Evolutionary conservation across 2,113 vertebrate species (phyloP).

Genomic region (Ailurus styani): DNA sequence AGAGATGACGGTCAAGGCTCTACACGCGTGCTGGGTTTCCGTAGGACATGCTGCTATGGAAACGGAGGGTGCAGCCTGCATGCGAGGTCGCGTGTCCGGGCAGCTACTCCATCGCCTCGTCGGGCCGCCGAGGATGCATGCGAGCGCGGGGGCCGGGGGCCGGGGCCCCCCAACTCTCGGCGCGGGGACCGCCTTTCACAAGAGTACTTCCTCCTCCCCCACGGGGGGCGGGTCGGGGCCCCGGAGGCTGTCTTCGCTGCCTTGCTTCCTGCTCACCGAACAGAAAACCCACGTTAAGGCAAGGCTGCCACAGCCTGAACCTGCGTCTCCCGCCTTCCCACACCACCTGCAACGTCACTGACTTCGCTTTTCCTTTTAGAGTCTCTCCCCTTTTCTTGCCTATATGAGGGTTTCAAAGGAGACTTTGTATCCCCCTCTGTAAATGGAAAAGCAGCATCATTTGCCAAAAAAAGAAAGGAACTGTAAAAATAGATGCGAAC

Average conservation of each 20-base stretch:
- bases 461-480: background rate
- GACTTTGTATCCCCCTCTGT: background rate
- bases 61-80: slow-evolving; percentile 61
- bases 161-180: slow-evolving; percentile 2
- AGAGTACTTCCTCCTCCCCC: slow-evolving; percentile 90
- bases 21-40: slow-evolving; percentile 66
- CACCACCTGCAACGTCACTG: background rate
- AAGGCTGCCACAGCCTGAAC: background rate
- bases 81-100: slow-evolving; percentile 44
- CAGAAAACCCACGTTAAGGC: slow-evolving; percentile 45
- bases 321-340: background rate
- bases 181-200: slow-evolving; percentile 76
- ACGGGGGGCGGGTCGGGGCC: slow-evolving; percentile 86
- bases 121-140: background rate
- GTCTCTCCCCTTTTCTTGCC: background rate
- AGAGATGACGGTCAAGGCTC: slow-evolving; percentile 66
- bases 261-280: slow-evolving; percentile 88
- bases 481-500: background rate
- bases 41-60: slow-evolving; percentile 81
- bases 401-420: background rate
- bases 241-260: slow-evolving; percentile 87
- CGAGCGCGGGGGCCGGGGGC: background rate
- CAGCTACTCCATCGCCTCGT: slow-evolving; percentile 59
- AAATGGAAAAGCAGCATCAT: background rate
- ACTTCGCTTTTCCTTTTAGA: background rate